These are phyloP conservation scores for Fragum fragum DNA, from an alignment of 2,888 invertebrate genomes.

Conservation along the genomic window DNA sequence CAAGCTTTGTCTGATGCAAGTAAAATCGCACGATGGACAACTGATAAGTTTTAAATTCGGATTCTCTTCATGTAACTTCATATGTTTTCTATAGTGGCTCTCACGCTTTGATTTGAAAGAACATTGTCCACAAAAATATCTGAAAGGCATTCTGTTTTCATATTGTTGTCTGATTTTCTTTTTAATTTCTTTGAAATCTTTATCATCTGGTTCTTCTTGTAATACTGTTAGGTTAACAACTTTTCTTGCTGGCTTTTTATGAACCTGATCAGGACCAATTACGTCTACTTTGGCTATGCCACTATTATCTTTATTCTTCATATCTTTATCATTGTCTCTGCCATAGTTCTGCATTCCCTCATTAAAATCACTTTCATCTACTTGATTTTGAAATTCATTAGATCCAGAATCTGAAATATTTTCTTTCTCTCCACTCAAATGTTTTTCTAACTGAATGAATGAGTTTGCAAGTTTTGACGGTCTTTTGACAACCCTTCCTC, in stretches of 20 bases:
- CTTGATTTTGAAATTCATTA: background rate
- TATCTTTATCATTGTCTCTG: background rate
- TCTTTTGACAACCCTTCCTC: constrained; percentile 46
- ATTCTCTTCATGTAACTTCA: constrained; percentile 82
- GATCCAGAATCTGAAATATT: background rate
- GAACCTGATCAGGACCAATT: background rate
- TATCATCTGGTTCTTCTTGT: background rate
- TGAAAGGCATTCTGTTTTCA: constrained; percentile 89
- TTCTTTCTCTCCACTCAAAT: background rate
- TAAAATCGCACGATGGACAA: constrained; percentile 86
- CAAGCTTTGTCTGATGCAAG: constrained; percentile 85
- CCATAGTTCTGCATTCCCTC: background rate
- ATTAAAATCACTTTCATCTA: background rate
- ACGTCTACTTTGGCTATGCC: background rate
- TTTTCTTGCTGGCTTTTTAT: background rate
- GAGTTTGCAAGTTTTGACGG: constrained; percentile 15
- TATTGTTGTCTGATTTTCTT: constrained; percentile 74
- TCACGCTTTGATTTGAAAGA: constrained; percentile 87
- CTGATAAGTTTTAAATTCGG: constrained; percentile 70
- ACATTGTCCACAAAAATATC: constrained; percentile 87
- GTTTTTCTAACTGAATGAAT: background rate
- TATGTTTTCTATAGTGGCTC: constrained; percentile 86
- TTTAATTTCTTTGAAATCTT: constrained; percentile 17
- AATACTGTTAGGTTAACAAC: background rate
- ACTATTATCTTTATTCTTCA: background rate